A percentile compares a stretch with the other conserved stretches of the same genome.
Conservation (phyloP, 2,113 vertebrate species). For the Podocnemis expansa region DNA sequence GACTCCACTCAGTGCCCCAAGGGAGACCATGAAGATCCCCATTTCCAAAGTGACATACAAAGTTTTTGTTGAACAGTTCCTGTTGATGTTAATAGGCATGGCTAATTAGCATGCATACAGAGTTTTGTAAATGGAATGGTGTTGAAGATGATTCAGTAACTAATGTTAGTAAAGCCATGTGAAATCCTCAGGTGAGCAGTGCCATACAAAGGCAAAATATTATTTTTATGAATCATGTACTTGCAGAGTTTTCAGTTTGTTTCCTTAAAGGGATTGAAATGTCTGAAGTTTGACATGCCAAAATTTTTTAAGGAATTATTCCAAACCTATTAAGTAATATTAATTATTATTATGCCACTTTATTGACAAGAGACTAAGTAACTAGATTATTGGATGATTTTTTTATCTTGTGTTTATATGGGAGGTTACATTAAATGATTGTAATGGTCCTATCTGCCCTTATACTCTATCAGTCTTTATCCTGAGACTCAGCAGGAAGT, state of each 20-base stretch:
- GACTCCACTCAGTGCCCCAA: not conserved
- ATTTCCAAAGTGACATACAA: not conserved
- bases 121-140: not conserved
- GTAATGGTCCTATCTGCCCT: conserved; percentile 37
- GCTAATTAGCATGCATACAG: not conserved
- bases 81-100: accelerated
- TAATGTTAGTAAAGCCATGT: not conserved
- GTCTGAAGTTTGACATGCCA: not conserved
- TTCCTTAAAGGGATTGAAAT: not conserved
- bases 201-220: not conserved
- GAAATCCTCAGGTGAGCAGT: not conserved
- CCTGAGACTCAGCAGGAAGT: conserved; percentile 58
- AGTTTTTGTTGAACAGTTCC: not conserved
- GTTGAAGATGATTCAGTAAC: not conserved
- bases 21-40: not conserved
- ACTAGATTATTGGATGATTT: conserved; percentile 35
- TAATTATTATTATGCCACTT: not conserved
- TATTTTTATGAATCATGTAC: accelerated
- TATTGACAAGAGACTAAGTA: conserved; percentile 28
- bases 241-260: not conserved
- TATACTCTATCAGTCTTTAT: conserved; percentile 15
- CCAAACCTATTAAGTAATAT: not conserved
- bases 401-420: conserved; percentile 31
- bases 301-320: too few relatives aligned
- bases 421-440: conserved; percentile 30